Base-by-base conservation (phyloP, 2,797 vertebrate species). In the Onychomys torridus region DNA sequence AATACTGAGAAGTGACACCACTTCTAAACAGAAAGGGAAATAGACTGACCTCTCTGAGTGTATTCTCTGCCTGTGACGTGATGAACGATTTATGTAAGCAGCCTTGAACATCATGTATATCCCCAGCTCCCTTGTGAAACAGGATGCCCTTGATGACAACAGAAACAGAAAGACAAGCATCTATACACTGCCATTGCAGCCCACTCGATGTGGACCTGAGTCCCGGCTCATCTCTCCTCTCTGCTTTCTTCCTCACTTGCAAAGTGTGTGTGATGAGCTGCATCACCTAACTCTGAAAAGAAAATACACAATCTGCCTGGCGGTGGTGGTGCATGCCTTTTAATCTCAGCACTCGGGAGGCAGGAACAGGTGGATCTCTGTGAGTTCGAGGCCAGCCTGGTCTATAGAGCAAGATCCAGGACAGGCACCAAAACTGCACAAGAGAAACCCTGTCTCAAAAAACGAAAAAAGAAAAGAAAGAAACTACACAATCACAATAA, bases 21-120 rank as follows among this genome's bases (percentile, higher is more conserved):
- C 32, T 95, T 96, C 65, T 94, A 93, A 93, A 40, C 89, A 90
- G 63, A 96, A 97, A 95, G 63, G n/a, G 88, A 95, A 97, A 92
- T 69, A 32, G 76, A 34, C 75, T 94, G 78, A 69, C 65, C 29
- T 94, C 40, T 85, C 0, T 49, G 23, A 63, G 49, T 65, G 85
- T 65, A 19, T 19, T 32, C 23, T 83, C 78, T 40, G 40, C 32
- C 27, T 78, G 10, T 85, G 73, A 71, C 12, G 32, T 12, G 5
- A 84, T 87, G 78, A 91, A 57, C 10, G 40, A 57, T 85, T 96
- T 93, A 93, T 46, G 23, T 79, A 91, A 91, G 71, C 69, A 79
- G 79, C 55, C 91, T 94, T 78, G n/a, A 90, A 90, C 91, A 87
- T 43, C 73, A 73, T 78, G 87, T 95, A 37, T 52, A 37, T 49